Evolutionary conservation across 2,888 invertebrate species (phyloP), one percentile per base, ranked within the genome.

Genomic region (Clitarchus hookeri): DNA sequence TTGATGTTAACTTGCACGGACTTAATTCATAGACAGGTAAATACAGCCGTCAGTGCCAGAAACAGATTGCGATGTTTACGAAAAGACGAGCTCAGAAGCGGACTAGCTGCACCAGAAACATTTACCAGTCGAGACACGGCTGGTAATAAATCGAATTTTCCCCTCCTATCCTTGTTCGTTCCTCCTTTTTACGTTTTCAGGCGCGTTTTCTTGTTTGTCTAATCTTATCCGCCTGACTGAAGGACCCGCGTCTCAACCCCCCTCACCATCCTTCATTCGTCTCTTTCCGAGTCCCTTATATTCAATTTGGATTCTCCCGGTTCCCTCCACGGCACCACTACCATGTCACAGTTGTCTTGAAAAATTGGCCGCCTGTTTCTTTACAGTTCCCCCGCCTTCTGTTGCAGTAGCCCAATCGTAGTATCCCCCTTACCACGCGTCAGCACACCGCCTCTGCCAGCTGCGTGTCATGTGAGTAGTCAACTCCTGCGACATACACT

Each of bases 61-160:
- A 23, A 65, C 19, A 23, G 65, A 1, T 65, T 23, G 6, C 65
- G 12, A 65, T n/a, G 19, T 65, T 8, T 19, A 4, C 23, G 65
- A 65, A 65, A 19, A 23, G 65, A 65, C 23, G 65, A n/a, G n/a
- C 19, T 19, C 19, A 19, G 65, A n/a, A n/a, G n/a, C 11, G 65
- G 16, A 65, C 12, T 65, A 65, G 19, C n/a, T 23, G 65, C 65
- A n/a, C 65, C 65, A 65, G 53, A 65, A 65, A 65, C 65, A 65
- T 65, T 65, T 65, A 65, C 65, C 65, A 65, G 65, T 65, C 65
- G 13, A 65, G 16, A 65, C 65, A 65, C 65, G 65, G 16, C 19
- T n/a, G 65, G 65, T n/a, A 65, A 65, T 65, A 65, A 65, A 65
- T 65, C 65, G 65, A 65, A 65, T 65, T 65, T 65, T 65, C 65